Percentiles rank a stretch among this genome's conserved stretches.
Evolutionary conservation across 2,797 vertebrate species (phyloP).

Genomic region (Anabas testudineus): DNA sequence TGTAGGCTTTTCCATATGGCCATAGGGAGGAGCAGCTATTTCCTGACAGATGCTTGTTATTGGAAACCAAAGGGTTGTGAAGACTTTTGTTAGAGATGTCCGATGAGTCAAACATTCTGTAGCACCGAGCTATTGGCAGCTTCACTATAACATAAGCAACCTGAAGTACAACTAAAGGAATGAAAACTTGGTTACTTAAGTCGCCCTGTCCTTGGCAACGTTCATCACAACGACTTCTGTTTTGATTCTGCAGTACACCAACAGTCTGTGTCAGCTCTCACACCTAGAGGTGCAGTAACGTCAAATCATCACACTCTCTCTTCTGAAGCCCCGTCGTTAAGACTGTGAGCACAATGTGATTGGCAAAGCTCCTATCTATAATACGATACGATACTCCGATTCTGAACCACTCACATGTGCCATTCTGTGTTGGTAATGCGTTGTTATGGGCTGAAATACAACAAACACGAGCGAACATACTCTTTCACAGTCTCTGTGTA

Average conservation of each 20-base stretch:
- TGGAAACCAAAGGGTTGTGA: conserved; percentile 16
- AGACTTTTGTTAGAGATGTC: conserved; percentile 13
- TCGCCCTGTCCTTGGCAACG: conserved; percentile 28
- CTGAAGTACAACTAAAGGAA: conserved; percentile 47
- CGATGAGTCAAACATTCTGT: conserved; percentile 38
- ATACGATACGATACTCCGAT: conserved; percentile 60
- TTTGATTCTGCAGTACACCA: conserved; percentile 45
- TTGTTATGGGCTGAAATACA: conserved; percentile 69
- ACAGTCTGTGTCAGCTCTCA: conserved; percentile 36
- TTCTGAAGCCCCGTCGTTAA: conserved; percentile 28
- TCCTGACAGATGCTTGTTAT: conserved; percentile 46
- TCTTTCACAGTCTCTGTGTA: conserved; percentile 60
- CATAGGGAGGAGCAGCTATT: conserved; percentile 41
- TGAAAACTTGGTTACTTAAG: conserved; percentile 29
- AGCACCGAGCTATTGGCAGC: conserved; percentile 67
- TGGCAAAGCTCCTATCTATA: conserved; percentile 67
- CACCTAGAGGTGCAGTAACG: conserved; percentile 30
- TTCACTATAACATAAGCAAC: conserved; percentile 41
- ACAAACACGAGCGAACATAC: conserved; percentile 71
- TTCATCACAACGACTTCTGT: conserved; percentile 29
- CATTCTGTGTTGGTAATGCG: conserved; percentile 68
- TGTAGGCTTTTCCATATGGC: conserved; percentile 42
- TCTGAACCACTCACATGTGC: conserved; percentile 59
- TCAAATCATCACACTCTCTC: conserved; percentile 34
- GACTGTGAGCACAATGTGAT: conserved; percentile 58